phyloP scores from a whole-genome alignment of 2,888 invertebrate genomes.

The Periphyllus acericola region DNA sequence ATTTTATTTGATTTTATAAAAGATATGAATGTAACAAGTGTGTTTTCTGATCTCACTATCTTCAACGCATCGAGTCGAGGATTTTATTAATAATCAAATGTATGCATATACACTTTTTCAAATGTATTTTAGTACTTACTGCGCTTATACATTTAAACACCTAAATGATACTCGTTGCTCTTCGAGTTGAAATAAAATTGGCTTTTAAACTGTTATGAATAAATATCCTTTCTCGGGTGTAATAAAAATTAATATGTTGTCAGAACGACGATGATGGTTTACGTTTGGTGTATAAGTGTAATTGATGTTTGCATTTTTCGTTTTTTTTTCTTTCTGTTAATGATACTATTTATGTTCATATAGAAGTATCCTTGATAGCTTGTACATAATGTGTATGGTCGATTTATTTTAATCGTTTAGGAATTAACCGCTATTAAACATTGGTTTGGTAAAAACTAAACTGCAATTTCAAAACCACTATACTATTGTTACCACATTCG shows the following conservation, averaged over 20 bases:
- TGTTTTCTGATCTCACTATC: neutral
- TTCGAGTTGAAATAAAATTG: conserved; percentile 1
- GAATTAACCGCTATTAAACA: neutral
- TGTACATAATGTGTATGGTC: neutral
- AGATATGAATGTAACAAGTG: neutral
- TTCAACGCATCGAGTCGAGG: neutral
- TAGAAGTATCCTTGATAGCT: conserved; percentile 3
- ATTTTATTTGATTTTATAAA: conserved; percentile 2
- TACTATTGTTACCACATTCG: neutral
- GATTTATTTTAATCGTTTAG: conserved; percentile 15
- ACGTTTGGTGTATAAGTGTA: neutral
- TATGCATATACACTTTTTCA: neutral
- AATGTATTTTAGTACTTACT: conserved; percentile 13
- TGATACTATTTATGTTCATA: conserved; percentile 1
- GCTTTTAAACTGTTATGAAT: conserved; percentile 8
- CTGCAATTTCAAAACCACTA: conserved; percentile 20
- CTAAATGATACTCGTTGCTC: neutral
- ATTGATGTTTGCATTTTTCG: neutral
- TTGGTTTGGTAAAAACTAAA: neutral
- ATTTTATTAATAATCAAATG: neutral
- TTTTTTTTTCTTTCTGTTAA: neutral
- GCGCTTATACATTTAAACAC: conserved; percentile 17
- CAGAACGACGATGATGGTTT: neutral
- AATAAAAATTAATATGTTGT: conserved; percentile 20
- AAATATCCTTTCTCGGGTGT: neutral